Evolutionary conservation across 1,140 invertebrate genomes (phyloP).

Genomic region (Drosophila kikkawai): DNA sequence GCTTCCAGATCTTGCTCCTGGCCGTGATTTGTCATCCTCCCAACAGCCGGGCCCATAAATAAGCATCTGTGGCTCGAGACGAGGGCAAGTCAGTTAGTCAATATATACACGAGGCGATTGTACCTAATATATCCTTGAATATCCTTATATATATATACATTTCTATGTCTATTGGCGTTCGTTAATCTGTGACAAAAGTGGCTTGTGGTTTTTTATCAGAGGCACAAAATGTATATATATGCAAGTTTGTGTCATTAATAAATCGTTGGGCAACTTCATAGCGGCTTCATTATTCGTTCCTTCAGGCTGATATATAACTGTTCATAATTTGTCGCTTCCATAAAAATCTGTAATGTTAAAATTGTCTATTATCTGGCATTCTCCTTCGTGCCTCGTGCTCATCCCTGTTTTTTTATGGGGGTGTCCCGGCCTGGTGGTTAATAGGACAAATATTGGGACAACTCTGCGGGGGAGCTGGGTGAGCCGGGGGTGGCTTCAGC

Average conservation of each 20-base stretch:
- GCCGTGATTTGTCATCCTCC: conserved; percentile 73
- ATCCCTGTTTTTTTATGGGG: conserved; percentile 17
- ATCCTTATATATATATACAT: not conserved
- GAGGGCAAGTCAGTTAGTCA: conserved; percentile 27
- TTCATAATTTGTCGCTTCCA: conserved; percentile 73
- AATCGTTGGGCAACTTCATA: conserved; percentile 24
- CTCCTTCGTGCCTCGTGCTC: conserved; percentile 27
- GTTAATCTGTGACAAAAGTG: conserved; percentile 7
- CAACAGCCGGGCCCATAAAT: conserved; percentile 60
- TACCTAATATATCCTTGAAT: not conserved
- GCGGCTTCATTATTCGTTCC: conserved; percentile 37
- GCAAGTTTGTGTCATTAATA: conserved; percentile 5
- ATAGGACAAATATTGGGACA: conserved; percentile 78
- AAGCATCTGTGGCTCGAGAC: conserved; percentile 59
- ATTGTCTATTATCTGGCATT: conserved; percentile 64
- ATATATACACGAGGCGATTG: not conserved
- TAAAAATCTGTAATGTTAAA: conserved; percentile 68
- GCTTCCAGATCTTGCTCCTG: conserved; percentile 22
- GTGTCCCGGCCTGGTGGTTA: conserved; percentile 48
- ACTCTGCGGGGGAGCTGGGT: conserved; percentile 23
- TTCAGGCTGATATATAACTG: conserved; percentile 64
- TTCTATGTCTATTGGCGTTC: not conserved
- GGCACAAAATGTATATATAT: not conserved
- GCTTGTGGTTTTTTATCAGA: not conserved
- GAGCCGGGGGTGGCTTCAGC: conserved; percentile 47